phyloP scores from a whole-genome alignment of 1,140 invertebrate species.

The Zaprionus ghesquierei region DNA sequence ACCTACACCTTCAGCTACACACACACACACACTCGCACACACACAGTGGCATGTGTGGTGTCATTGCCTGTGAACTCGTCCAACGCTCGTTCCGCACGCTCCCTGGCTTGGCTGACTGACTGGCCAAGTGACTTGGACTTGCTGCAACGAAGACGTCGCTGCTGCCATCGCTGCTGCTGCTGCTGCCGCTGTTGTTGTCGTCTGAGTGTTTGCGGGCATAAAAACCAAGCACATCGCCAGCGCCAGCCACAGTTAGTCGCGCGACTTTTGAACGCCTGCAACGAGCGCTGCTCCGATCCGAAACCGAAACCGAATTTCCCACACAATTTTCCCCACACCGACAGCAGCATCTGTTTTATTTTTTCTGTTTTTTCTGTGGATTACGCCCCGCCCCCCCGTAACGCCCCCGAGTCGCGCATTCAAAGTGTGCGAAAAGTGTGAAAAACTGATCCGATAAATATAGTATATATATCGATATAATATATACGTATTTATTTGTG shows the following conservation, averaged over 20 bases:
- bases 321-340: conserved; percentile 15
- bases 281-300: conserved; percentile 7
- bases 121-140: conserved; percentile 68
- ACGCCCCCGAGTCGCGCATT: neutral
- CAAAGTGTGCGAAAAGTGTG: neutral
- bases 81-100: conserved; percentile 46
- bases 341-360: conserved; percentile 21
- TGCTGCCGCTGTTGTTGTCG: conserved; percentile 1
- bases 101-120: conserved; percentile 46
- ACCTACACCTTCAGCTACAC: conserved; percentile 68
- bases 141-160: conserved; percentile 49
- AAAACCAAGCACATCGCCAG: conserved; percentile 65
- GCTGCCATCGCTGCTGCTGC: neutral
- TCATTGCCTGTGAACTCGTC: conserved; percentile 67
- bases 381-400: no score
- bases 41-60: conserved; percentile 35
- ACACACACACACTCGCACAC: neutral
- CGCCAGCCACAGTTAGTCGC: conserved; percentile 70
- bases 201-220: conserved; percentile 48
- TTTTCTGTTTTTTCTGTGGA: conserved; percentile 15
- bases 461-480: neutral
- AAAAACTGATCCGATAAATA: neutral
- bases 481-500: conserved; percentile 26
- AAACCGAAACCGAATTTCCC: conserved; percentile 19
- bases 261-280: conserved; percentile 76